Conservation (phyloP, 1,140 invertebrate genomes). For the Pogonomyrmex barbatus region DNA sequence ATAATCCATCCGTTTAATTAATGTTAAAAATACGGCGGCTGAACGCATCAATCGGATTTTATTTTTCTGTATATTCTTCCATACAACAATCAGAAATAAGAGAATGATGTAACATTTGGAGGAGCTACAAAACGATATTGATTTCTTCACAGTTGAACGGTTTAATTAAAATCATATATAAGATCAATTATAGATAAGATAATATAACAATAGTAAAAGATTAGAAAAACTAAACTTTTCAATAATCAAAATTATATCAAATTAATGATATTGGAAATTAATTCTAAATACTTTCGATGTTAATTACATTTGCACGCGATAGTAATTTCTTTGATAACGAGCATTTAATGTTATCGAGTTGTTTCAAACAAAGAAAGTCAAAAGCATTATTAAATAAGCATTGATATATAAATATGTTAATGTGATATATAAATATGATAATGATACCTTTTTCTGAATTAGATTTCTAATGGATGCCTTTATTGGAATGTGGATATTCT, state of each 20-base stretch:
- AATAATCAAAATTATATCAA: conserved; percentile 9
- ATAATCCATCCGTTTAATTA: conserved; percentile 25
- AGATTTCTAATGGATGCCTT: neutral
- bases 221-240: neutral
- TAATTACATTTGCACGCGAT: neutral
- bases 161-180: neutral
- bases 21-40: neutral
- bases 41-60: conserved; percentile 1
- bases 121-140: neutral
- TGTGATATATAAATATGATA: neutral
- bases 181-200: neutral
- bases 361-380: neutral
- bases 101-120: neutral
- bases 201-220: neutral
- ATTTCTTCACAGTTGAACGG: neutral
- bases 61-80: neutral
- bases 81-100: neutral
- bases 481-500: neutral
- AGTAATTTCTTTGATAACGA: neutral
- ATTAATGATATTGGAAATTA: neutral
- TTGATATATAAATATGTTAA: neutral
- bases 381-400: too few species aligned
- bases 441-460: neutral
- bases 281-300: conserved; percentile 2
- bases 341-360: neutral